These are phyloP conservation scores for Geopemphigus sp. DNA, from an alignment of 1,140 invertebrate genomes.

Conservation along the genomic window DNA sequence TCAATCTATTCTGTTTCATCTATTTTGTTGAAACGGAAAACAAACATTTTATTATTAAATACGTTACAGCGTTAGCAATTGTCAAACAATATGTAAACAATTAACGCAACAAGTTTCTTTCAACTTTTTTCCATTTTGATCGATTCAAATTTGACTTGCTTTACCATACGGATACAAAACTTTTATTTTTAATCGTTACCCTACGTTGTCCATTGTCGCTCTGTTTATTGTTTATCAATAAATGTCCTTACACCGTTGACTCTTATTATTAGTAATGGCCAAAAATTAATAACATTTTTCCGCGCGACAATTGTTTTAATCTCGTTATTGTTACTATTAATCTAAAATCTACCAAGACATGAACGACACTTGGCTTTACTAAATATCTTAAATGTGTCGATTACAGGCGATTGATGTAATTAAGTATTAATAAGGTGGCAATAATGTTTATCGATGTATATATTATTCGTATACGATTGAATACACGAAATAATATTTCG, in stretches of 20 bases:
- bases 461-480: background rate
- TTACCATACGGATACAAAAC: background rate
- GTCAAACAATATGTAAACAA: background rate
- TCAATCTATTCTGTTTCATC: background rate
- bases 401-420: background rate
- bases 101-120: background rate
- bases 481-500: no score
- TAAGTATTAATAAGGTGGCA: constrained; percentile 3
- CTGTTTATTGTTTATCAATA: no score
- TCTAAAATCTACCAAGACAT: background rate
- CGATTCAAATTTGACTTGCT: background rate
- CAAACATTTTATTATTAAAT: background rate
- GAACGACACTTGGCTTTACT: background rate
- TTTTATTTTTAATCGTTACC: background rate
- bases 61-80: background rate
- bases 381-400: background rate
- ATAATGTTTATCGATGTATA: background rate
- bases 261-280: background rate
- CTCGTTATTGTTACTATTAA: background rate
- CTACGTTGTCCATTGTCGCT: no score
- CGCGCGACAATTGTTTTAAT: background rate
- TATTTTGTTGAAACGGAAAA: background rate
- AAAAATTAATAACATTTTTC: background rate
- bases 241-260: no score
- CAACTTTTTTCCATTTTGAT: background rate